Percentiles rank a stretch among this genome's conserved stretches.
Conservation (phyloP, 2,797 vertebrate species). For the Squalus acanthias region DNA sequence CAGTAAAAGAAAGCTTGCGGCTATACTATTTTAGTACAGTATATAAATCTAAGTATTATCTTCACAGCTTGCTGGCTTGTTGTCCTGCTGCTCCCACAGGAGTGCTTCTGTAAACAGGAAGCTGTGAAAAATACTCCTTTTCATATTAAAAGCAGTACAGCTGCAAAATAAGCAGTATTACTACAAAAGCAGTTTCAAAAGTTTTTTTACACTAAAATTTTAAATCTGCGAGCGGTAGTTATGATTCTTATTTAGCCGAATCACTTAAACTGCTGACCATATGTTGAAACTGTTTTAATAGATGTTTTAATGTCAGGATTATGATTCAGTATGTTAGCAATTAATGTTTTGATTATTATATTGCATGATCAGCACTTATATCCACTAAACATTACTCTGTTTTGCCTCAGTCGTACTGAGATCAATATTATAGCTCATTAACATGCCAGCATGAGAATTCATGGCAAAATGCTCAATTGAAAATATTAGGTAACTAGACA, state of each 20-base stretch:
- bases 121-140: not conserved
- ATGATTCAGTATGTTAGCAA: not conserved
- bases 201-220: not conserved
- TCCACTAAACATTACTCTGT: not conserved
- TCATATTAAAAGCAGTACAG: not conserved
- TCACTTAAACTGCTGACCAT: not conserved
- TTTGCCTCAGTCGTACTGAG: not conserved
- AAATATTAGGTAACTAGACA: not conserved
- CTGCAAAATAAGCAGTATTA: not conserved
- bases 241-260: not conserved
- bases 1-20: not conserved
- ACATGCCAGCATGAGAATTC: not conserved
- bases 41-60: not conserved
- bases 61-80: not conserved
- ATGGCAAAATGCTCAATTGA: not conserved
- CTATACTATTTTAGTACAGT: not conserved
- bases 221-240: not conserved
- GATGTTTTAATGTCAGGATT: not conserved
- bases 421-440: slow-evolving; percentile 29
- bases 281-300: not conserved
- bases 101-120: not conserved
- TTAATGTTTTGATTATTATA: not conserved
- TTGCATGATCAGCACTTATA: not conserved
- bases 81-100: not conserved
- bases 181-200: not conserved